Evolutionary conservation across 2,888 invertebrate genomes (phyloP).

Genomic region (Microdon myrmicae): DNA sequence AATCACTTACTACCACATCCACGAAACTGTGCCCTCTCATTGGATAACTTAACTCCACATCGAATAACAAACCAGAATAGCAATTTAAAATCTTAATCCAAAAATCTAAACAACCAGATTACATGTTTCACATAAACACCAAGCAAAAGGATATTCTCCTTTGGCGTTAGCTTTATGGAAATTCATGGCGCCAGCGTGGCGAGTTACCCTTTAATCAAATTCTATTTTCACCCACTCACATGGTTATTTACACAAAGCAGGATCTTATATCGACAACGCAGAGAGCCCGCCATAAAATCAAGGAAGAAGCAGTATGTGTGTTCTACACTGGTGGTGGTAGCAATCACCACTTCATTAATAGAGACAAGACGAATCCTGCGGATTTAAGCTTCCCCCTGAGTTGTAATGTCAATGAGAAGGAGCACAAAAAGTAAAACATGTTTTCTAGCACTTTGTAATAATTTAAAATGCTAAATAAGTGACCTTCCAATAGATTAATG

Average conservation of each 20-base stretch:
- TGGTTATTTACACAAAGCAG: slow-evolving; percentile 53
- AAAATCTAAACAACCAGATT: too few species aligned
- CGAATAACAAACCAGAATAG: too few species aligned
- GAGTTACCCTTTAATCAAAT: slow-evolving; percentile 60
- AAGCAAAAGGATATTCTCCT: slow-evolving; percentile 6
- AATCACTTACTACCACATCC: too few species aligned
- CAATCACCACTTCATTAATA: slow-evolving; percentile 5
- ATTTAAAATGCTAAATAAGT: slow-evolving; percentile 22
- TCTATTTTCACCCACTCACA: slow-evolving; percentile 60
- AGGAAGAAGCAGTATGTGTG: too few species aligned
- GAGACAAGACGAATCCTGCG: slow-evolving; percentile 5
- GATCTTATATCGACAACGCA: slow-evolving; percentile 49
- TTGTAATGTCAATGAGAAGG: too few species aligned
- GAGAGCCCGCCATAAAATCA: slow-evolving; percentile 48
- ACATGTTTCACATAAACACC: too few species aligned
- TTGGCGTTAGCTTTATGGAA: slow-evolving; percentile 51
- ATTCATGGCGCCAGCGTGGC: slow-evolving; percentile 59
- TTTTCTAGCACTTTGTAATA: slow-evolving; percentile 19
- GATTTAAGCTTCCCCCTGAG: slow-evolving; percentile 17
- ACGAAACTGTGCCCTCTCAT: too few species aligned
- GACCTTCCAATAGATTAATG: slow-evolving; percentile 31
- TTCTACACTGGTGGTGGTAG: slow-evolving; percentile 25
- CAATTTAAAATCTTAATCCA: too few species aligned
- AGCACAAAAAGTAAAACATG: too few species aligned
- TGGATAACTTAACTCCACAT: too few species aligned